These are phyloP conservation scores for Aricia agestis DNA, from an alignment of 1,140 invertebrate genomes.

Conservation along the genomic window DNA sequence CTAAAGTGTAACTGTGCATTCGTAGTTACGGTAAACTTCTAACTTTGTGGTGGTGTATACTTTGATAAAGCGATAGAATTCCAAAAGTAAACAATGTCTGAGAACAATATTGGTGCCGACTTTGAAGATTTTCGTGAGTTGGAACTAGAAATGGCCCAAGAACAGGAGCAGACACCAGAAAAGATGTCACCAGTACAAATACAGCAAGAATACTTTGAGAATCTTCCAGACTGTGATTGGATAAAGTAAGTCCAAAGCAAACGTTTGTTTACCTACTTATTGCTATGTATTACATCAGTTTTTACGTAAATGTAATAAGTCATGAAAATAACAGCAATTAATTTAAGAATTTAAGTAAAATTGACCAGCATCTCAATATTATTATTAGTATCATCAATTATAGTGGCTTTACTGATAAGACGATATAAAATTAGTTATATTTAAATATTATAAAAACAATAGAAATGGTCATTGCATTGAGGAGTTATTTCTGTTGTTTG, in stretches of 20 bases:
- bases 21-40: no score
- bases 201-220: conserved; percentile 69
- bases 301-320: neutral
- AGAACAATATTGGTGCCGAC: neutral
- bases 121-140: conserved; percentile 12
- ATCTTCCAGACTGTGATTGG: conserved; percentile 62
- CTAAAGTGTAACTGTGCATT: no score
- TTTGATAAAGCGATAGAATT: neutral
- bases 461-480: no score
- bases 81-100: neutral
- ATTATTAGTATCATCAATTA: no score
- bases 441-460: no score
- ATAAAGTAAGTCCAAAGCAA: conserved; percentile 49
- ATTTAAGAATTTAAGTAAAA: no score
- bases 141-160: conserved; percentile 4
- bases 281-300: neutral
- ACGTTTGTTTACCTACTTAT: neutral
- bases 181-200: conserved; percentile 44
- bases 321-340: neutral
- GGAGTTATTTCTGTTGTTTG: no score
- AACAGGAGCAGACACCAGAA: conserved; percentile 18
- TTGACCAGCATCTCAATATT: no score
- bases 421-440: no score
- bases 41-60: neutral
- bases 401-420: no score